phyloP scores from a whole-genome alignment of 1,140 invertebrate genomes.

The Diorhabda sublineata region DNA sequence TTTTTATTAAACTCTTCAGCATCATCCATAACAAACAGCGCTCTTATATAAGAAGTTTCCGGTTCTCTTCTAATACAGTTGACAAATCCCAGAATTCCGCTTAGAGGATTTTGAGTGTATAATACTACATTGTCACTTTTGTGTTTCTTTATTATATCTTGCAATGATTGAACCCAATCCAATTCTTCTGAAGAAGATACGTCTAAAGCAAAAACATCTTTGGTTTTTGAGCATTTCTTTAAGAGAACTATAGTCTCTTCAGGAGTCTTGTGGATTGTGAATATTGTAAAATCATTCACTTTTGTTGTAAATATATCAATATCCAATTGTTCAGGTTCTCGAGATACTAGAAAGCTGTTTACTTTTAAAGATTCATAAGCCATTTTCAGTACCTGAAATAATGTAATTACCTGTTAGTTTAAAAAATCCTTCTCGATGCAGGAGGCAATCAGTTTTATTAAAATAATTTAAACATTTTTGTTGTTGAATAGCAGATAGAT shows the following conservation, averaged over 20 bases:
- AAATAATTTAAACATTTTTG: no score
- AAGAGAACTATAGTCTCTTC: slow-evolving; percentile 48
- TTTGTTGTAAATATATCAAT: slow-evolving; percentile 18
- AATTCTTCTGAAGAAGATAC: slow-evolving; percentile 36
- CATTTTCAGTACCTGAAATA: slow-evolving; percentile 45
- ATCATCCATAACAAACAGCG: slow-evolving; percentile 61
- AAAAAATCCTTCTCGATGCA: no score
- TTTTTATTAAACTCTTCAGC: slow-evolving; percentile 62
- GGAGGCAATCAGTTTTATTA: no score
- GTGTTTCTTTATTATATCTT: slow-evolving; percentile 54
- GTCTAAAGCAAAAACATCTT: slow-evolving; percentile 8
- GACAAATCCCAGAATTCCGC: slow-evolving; percentile 73
- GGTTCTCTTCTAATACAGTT: slow-evolving; percentile 71
- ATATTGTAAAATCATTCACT: slow-evolving; percentile 42
- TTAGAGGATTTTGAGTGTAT: slow-evolving; percentile 56
- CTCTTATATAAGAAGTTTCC: slow-evolving; percentile 58
- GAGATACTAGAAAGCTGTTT: slow-evolving; percentile 51
- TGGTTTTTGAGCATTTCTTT: slow-evolving; percentile 25
- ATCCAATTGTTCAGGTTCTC: slow-evolving; percentile 42
- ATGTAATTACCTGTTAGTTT: background rate
- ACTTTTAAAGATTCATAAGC: slow-evolving; percentile 46
- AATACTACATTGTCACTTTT: slow-evolving; percentile 54
- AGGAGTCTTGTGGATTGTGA: slow-evolving; percentile 47
- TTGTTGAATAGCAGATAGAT: no score
- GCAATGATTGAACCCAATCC: slow-evolving; percentile 52